phyloP scores from a whole-genome alignment of 2,113 vertebrate genomes.

The Gadus chalcogrammus region DNA sequence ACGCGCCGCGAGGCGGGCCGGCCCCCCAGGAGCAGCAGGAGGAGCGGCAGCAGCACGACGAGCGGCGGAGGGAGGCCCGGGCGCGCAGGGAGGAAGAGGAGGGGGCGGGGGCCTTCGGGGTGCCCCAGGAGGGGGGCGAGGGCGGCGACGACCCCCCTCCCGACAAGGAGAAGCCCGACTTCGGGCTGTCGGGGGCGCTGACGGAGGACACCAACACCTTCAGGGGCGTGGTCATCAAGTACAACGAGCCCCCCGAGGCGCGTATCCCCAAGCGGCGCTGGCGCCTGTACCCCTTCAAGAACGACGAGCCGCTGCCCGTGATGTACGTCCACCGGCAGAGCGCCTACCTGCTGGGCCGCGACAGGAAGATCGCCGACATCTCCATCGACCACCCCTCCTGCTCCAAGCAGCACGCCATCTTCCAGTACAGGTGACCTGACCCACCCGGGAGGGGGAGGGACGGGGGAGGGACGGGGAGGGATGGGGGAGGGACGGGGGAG shows the following conservation, averaged over 20 bases:
- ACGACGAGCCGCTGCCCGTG: conserved; percentile 91
- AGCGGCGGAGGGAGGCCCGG: conserved; percentile 81
- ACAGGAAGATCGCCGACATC: conserved; percentile 92
- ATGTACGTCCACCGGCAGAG: conserved; percentile 98
- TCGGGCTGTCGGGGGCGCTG: conserved; percentile 90
- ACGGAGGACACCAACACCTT: conserved; percentile 96
- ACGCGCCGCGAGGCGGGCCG: conserved; percentile 63
- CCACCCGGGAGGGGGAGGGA: neutral
- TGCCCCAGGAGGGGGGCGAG: conserved; percentile 43
- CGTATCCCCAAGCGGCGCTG: conserved; percentile 93
- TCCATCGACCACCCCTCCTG: conserved; percentile 97
- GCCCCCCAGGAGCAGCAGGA: conserved; percentile 78
- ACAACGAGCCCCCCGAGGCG: conserved; percentile 93
- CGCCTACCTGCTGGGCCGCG: conserved; percentile 91
- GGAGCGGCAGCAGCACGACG: conserved; percentile 79
- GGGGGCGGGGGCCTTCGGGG: conserved; percentile 52
- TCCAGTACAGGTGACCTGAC: conserved; percentile 86
- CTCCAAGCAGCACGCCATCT: conserved; percentile 96
- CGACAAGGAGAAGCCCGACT: conserved; percentile 89
- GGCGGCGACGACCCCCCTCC: conserved; percentile 29
- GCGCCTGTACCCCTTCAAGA: conserved; percentile 97
- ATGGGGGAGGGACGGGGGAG: too few relatives aligned
- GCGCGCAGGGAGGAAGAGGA: conserved; percentile 64
- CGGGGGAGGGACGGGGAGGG: too few relatives aligned
- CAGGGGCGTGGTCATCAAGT: conserved; percentile 94